Percentiles rank a stretch among this genome's conserved stretches.
phyloP scores from a whole-genome alignment of 2,888 invertebrate species.

The Dendrolimus pini region DNA sequence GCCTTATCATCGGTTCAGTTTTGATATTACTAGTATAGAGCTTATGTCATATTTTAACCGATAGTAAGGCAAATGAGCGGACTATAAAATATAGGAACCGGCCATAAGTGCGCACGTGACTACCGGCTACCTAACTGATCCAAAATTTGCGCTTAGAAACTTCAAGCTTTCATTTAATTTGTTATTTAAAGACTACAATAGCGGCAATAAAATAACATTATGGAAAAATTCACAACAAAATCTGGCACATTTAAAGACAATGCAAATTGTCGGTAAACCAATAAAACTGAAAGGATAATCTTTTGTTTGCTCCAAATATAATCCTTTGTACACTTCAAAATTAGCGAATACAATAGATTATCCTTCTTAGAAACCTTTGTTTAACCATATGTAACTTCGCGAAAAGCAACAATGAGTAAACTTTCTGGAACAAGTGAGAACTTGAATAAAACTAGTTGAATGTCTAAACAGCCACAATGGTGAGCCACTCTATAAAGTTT shows the following conservation, averaged over 20 bases:
- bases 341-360: conserved; percentile 13
- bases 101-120: too few relatives aligned
- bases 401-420: conserved; percentile 18
- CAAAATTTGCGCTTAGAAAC: too few relatives aligned
- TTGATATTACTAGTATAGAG: too few relatives aligned
- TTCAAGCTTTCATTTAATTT: too few relatives aligned
- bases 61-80: too few relatives aligned
- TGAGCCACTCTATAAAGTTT: conserved; percentile 42
- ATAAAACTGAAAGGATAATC: conserved; percentile 24
- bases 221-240: too few relatives aligned
- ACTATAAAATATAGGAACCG: too few relatives aligned
- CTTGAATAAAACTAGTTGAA: conserved; percentile 3
- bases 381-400: conserved; percentile 17
- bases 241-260: neutral
- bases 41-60: too few relatives aligned
- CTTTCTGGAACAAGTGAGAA: conserved; percentile 8
- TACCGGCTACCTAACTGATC: too few relatives aligned
- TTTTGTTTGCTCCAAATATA: conserved; percentile 37
- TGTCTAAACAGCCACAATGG: conserved; percentile 17
- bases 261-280: conserved; percentile 1
- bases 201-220: too few relatives aligned
- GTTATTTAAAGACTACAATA: too few relatives aligned
- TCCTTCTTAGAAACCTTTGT: conserved; percentile 25
- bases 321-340: conserved; percentile 11
- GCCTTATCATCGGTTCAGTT: too few relatives aligned